These are phyloP conservation scores for Listronotus bonariensis DNA, from an alignment of 1,140 invertebrate species.

Conservation along the genomic window DNA sequence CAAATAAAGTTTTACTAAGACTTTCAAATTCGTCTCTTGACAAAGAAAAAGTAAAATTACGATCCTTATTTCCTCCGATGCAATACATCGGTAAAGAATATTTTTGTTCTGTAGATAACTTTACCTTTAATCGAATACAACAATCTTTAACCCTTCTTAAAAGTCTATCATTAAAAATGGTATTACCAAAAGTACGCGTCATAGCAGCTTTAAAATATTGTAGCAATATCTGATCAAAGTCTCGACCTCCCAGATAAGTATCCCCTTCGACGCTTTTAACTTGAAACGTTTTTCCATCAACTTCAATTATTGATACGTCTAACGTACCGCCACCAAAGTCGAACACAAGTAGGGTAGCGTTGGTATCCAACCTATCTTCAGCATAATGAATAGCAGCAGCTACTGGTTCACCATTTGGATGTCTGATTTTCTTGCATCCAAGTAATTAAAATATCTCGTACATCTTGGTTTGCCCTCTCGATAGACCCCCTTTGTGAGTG, in stretches of 20 bases:
- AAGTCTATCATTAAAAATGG: conserved; percentile 8
- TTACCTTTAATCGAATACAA: conserved; percentile 11
- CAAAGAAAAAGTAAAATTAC: conserved; percentile 60
- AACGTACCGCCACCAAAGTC: conserved; percentile 79
- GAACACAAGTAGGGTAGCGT: conserved; percentile 58
- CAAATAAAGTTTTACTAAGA: conserved; percentile 70
- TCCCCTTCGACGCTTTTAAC: conserved; percentile 72
- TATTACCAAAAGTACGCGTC: not conserved
- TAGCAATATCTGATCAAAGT: conserved; percentile 65
- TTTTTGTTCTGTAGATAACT: conserved; percentile 9
- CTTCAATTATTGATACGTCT: conserved; percentile 76
- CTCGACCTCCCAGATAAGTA: conserved; percentile 70
- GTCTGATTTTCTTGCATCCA: too few relatives aligned
- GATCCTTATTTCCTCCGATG: conserved; percentile 69
- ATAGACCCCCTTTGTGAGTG: too few relatives aligned
- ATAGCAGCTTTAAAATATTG: conserved; percentile 39
- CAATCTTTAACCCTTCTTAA: conserved; percentile 11
- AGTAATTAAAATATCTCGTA: too few relatives aligned
- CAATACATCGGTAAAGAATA: conserved; percentile 13
- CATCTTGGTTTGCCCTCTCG: too few relatives aligned
- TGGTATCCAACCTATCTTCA: conserved; percentile 6
- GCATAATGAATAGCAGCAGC: conserved; percentile 70
- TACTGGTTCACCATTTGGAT: conserved; percentile 72
- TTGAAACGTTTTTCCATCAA: conserved; percentile 72
- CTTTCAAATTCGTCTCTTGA: conserved; percentile 75